Evolutionary conservation across 2,888 invertebrate species (phyloP).

Genomic region (Eumerus sabulonum): DNA sequence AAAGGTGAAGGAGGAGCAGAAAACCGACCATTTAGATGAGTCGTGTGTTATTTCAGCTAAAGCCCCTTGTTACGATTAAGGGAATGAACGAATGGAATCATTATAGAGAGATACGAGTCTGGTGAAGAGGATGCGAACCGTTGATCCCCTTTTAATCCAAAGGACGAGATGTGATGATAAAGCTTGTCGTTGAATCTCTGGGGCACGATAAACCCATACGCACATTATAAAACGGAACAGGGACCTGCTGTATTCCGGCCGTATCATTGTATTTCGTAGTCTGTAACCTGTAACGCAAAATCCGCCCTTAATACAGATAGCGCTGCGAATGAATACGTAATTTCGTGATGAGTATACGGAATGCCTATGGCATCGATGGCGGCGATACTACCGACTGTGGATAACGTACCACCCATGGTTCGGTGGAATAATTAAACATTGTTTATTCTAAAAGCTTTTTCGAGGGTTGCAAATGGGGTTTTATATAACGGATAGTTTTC

Average conservation of each 20-base stretch:
- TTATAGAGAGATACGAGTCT: slow-evolving; percentile 49
- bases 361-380: slow-evolving; percentile 20
- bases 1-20: slow-evolving; percentile 34
- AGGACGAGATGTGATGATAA: slow-evolving; percentile 74
- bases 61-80: slow-evolving; percentile 58
- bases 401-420: slow-evolving; percentile 44
- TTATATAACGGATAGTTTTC: too few relatives aligned
- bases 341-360: slow-evolving; percentile 46
- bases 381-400: slow-evolving; percentile 29
- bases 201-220: slow-evolving; percentile 78
- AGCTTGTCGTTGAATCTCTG: slow-evolving; percentile 76
- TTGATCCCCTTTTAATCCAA: slow-evolving; percentile 66
- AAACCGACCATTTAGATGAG: slow-evolving; percentile 63
- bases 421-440: slow-evolving; percentile 68
- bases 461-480: slow-evolving; percentile 16
- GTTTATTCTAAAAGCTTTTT: slow-evolving; percentile 67
- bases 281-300: slow-evolving; percentile 15
- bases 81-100: slow-evolving; percentile 61
- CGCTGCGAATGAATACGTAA: slow-evolving; percentile 65
- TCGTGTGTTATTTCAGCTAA: slow-evolving; percentile 67
- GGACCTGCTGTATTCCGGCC: slow-evolving; percentile 49
- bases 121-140: slow-evolving; percentile 48
- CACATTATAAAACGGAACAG: slow-evolving; percentile 78
- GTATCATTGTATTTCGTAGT: slow-evolving; percentile 11
- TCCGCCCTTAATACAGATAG: slow-evolving; percentile 61